Evolutionary conservation across 1,140 invertebrate species (phyloP).

Genomic region (Pantala flavescens): DNA sequence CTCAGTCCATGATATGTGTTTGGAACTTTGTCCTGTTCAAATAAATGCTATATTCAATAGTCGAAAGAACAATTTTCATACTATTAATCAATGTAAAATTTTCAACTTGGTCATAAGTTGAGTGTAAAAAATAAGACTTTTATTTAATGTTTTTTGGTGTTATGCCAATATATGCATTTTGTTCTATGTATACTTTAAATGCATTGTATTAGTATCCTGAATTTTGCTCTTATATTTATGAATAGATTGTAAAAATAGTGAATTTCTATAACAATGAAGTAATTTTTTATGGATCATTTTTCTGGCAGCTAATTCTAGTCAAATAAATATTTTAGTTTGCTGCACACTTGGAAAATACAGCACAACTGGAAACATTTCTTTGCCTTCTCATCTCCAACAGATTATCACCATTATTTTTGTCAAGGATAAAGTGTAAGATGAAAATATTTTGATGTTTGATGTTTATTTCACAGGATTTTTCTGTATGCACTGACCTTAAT

Average conservation of each 20-base stretch:
- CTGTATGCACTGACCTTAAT: too few relatives aligned
- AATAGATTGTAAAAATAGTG: background rate
- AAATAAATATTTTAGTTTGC: conserved; percentile 1
- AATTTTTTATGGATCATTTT: background rate
- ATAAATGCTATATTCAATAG: background rate
- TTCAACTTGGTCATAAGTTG: background rate
- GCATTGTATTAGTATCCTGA: background rate
- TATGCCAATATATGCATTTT: background rate
- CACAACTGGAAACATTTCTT: background rate
- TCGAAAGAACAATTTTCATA: background rate
- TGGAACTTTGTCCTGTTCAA: background rate
- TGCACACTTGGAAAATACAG: background rate
- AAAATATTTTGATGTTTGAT: too few relatives aligned
- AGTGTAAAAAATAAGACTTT: background rate
- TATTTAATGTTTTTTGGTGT: background rate
- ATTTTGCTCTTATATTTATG: background rate
- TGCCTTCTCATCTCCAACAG: too few relatives aligned
- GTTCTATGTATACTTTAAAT: background rate
- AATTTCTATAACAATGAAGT: background rate
- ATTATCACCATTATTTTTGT: too few relatives aligned
- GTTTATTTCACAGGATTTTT: too few relatives aligned
- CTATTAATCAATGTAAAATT: background rate
- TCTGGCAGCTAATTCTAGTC: conserved; percentile 4
- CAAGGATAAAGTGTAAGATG: too few relatives aligned
- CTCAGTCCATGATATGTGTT: background rate